These are phyloP conservation scores for Palythoa caribaeorum DNA, from an alignment of 92 coral and sea anemone species.

Conservation along the genomic window DNA sequence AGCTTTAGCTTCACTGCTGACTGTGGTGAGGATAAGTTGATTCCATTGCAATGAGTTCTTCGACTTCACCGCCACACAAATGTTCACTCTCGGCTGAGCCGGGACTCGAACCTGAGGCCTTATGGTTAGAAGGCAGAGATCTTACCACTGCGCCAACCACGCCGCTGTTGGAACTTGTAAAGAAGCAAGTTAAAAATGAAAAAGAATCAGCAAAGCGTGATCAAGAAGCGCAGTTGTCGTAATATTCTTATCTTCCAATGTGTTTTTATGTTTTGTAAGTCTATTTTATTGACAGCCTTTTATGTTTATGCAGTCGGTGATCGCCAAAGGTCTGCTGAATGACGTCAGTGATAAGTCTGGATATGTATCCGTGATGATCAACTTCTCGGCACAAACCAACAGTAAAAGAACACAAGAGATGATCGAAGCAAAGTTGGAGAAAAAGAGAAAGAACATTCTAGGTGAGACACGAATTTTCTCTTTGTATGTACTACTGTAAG, in stretches of 20 bases:
- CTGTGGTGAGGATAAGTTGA: too few species aligned
- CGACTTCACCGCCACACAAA: too few species aligned
- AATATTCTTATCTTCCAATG: too few species aligned
- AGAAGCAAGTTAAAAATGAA: too few species aligned
- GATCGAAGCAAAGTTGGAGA: slow-evolving; percentile 96
- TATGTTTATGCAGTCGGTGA: slow-evolving; percentile 81
- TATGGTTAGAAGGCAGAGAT: too few species aligned
- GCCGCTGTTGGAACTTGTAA: too few species aligned
- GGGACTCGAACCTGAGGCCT: too few species aligned
- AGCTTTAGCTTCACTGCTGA: not conserved
- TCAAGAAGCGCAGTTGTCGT: too few species aligned
- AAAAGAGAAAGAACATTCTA: slow-evolving; percentile 94
- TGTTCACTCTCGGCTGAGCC: too few species aligned
- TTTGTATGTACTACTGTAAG: not conserved
- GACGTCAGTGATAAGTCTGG: slow-evolving; percentile 86
- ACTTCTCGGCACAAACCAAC: slow-evolving; percentile 99
- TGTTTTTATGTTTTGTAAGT: not conserved
- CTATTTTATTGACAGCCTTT: not conserved
- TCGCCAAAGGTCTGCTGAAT: slow-evolving; percentile 88
- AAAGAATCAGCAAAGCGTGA: too few species aligned
- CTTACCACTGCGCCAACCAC: too few species aligned
- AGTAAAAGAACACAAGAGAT: slow-evolving; percentile 98
- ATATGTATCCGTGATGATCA: slow-evolving; percentile 91
- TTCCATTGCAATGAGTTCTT: too few species aligned
- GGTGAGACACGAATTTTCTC: slow-evolving; percentile 56